phyloP scores from a whole-genome alignment of 2,113 vertebrate species.

The Pavo muticus region DNA sequence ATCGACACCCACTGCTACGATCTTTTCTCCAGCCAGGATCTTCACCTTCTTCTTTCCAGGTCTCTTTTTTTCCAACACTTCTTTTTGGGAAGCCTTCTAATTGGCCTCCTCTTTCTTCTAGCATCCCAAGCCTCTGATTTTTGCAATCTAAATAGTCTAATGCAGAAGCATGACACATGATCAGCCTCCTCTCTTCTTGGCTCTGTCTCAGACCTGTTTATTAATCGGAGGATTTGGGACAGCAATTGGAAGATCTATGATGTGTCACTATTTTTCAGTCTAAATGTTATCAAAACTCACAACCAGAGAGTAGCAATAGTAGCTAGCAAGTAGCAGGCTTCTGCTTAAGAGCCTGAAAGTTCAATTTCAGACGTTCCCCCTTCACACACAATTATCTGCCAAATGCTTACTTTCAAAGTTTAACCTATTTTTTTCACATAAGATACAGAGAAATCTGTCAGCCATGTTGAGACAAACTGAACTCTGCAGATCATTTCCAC shows the following conservation, averaged over 20 bases:
- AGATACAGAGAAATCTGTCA: not conserved
- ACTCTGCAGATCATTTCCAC: not conserved
- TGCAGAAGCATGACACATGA: not conserved
- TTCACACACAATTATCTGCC: not conserved
- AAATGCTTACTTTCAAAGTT: not conserved
- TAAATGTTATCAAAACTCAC: not conserved
- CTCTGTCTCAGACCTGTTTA: not conserved
- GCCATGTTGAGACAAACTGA: not conserved
- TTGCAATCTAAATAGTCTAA: not conserved
- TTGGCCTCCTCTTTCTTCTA: not conserved
- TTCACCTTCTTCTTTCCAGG: not conserved
- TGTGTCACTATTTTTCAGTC: not conserved
- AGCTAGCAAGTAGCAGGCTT: not conserved
- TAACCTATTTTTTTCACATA: slow-evolving; percentile 9
- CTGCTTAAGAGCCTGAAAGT: not conserved
- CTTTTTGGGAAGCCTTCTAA: not conserved
- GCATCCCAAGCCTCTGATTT: not conserved
- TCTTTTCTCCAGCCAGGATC: not conserved
- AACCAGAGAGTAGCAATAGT: fast-evolving
- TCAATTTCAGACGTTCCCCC: not conserved
- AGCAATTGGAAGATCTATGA: not conserved
- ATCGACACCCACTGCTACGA: not conserved
- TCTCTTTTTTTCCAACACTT: not conserved
- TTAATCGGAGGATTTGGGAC: not conserved
- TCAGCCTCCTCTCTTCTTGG: not conserved